Base-by-base conservation (phyloP, 2,113 vertebrate species). In the Miniopterus natalensis region DNA sequence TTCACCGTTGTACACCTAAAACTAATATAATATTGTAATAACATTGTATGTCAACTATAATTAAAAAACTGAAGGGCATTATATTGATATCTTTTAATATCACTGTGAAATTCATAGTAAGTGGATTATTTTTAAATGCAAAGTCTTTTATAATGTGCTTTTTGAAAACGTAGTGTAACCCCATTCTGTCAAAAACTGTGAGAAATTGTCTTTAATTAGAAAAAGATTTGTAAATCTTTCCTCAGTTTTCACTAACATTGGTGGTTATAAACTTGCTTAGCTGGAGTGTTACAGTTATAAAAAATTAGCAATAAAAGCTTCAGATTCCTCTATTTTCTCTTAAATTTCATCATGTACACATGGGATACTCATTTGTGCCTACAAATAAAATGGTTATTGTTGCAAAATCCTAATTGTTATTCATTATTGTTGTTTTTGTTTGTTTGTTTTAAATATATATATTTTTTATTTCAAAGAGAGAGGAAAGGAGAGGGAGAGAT, bases 111-210 rank as follows among this genome's bases (percentile, higher is more conserved):
- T 57, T 57, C 45, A 66, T 25, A 81, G 40, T 59, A 73, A 88
- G 31, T 81, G 5, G 20, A 57, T 61, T 94, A 61, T 47, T 65
- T 93, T 63, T 10, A 94, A 95, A 89, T 74, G 81, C 8, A 29
- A 40, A 73, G 85, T 94, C 8, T 74, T 53, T 89, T 91, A 73
- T 68, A 73, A 59, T 79, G 53, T 68, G 11, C 4, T 78, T 47
- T 84, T 57, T 61, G 25, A 71, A 88, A 90, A 90, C 29, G 12
- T 29, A 53, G 57, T 94, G 5, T 96, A 97, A 93, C 74, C 59
- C 92, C 21, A 94, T 94, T 97, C 79, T 97, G 95, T 98, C 87
- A 95, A 85, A 0, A 6, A 89, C 70, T 63, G 17, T 89, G 92
- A 65, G 21, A 95, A 73, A 88, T 0, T 0, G 29, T 14, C 71